Conservation (phyloP, 1,140 invertebrate genomes). For the Zaprionus vittiger region DNA sequence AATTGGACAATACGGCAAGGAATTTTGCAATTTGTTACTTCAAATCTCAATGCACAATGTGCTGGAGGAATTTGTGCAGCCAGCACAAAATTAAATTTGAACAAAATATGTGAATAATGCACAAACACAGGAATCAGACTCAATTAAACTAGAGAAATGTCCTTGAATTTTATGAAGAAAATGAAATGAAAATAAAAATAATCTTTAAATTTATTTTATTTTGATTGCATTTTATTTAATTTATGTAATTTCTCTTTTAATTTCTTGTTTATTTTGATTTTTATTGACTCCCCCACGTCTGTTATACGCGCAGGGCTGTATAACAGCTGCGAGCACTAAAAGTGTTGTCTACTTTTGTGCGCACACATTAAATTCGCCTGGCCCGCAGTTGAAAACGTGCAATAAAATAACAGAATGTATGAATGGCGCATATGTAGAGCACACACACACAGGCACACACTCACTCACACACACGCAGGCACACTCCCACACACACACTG, state of each 20-base stretch:
- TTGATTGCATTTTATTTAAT: neutral
- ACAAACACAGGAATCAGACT: neutral
- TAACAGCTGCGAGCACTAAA: constrained; percentile 10
- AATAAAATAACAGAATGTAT: constrained; percentile 46
- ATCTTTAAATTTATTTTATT: neutral
- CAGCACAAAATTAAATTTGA: neutral
- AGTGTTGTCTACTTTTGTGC: constrained; percentile 42
- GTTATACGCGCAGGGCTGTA: neutral
- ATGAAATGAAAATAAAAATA: neutral
- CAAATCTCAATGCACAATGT: neutral
- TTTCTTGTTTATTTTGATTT: neutral
- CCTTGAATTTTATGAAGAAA: neutral
- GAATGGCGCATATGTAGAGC: constrained; percentile 32
- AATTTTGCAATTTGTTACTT: constrained; percentile 9
- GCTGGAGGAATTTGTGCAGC: neutral
- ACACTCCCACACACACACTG: neutral
- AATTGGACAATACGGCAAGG: constrained; percentile 4
- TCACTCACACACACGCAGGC: neutral
- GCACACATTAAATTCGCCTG: constrained; percentile 26
- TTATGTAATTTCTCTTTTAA: neutral
- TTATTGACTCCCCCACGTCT: neutral
- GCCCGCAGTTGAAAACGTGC: constrained; percentile 12
- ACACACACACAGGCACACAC: neutral
- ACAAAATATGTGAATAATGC: constrained; percentile 3
- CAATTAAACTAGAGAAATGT: neutral